These are phyloP conservation scores for Sebastes aleutianus DNA, from an alignment of 2,797 vertebrate genomes.

Conservation along the genomic window DNA sequence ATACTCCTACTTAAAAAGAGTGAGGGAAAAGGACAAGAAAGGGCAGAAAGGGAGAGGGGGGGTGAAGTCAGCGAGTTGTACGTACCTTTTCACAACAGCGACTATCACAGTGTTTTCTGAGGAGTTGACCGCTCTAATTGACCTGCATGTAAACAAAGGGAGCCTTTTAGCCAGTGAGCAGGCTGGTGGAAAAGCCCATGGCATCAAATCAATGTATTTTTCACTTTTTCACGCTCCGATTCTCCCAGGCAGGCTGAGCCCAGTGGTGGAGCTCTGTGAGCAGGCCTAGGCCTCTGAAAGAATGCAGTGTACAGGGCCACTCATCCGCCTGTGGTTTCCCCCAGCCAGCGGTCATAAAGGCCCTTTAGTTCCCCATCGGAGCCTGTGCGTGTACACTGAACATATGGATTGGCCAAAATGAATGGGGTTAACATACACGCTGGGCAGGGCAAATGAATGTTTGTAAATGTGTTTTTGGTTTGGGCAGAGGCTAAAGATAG, in stretches of 20 bases:
- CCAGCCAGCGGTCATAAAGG: constrained; percentile 79
- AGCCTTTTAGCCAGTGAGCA: constrained; percentile 68
- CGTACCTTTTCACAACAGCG: constrained; percentile 95
- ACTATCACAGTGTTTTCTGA: constrained; percentile 98
- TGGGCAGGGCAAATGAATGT: constrained; percentile 76
- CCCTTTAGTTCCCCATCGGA: constrained; percentile 73
- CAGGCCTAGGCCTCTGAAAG: constrained; percentile 75
- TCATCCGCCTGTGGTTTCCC: constrained; percentile 79
- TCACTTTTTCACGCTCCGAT: constrained; percentile 73
- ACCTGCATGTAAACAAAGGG: constrained; percentile 85
- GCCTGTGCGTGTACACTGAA: constrained; percentile 73
- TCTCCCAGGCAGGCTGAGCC: constrained; percentile 72
- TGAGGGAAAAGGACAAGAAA: background rate
- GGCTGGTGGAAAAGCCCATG: constrained; percentile 61
- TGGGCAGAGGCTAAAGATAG: constrained; percentile 81
- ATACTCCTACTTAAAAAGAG: background rate
- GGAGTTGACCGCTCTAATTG: constrained; percentile 90
- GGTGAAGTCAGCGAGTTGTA: background rate
- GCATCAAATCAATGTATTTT: constrained; percentile 78
- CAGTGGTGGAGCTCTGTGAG: constrained; percentile 71
- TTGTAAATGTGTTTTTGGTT: constrained; percentile 81
- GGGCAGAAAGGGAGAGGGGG: background rate
- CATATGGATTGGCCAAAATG: constrained; percentile 81
- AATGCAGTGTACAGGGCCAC: constrained; percentile 80
- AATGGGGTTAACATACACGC: constrained; percentile 79